phyloP scores from a whole-genome alignment of 1,140 invertebrate species.

The Drosophila nannoptera region DNA sequence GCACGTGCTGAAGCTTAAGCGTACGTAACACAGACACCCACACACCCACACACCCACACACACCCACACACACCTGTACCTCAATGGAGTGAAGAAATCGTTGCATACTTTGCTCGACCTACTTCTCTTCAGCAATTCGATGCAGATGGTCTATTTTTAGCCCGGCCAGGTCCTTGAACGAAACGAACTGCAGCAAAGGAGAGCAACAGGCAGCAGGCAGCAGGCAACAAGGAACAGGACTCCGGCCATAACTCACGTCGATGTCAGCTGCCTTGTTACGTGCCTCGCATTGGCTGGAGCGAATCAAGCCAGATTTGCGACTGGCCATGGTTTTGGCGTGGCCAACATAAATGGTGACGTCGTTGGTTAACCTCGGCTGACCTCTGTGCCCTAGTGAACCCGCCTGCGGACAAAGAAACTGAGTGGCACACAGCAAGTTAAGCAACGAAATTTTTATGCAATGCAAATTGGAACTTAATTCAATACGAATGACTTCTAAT shows the following conservation, averaged over 20 bases:
- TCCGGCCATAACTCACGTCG: conserved; percentile 6
- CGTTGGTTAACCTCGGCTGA: conserved; percentile 5
- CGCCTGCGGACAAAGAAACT: no score
- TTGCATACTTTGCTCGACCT: conserved; percentile 50
- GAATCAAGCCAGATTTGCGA: conserved; percentile 14
- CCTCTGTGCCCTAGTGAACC: conserved; percentile 29
- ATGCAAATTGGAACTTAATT: no score
- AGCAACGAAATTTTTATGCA: no score
- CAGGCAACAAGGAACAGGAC: background rate
- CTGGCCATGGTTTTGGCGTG: background rate
- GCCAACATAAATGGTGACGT: background rate
- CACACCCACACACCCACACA: background rate
- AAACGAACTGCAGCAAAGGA: background rate
- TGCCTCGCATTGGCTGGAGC: conserved; percentile 7
- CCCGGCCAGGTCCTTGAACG: background rate
- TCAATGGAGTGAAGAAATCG: background rate
- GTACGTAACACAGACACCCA: background rate
- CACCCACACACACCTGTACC: background rate
- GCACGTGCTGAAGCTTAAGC: conserved; percentile 41
- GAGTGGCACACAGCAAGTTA: no score
- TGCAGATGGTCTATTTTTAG: conserved; percentile 7
- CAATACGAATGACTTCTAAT: no score
- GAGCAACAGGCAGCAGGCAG: background rate
- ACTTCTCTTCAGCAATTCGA: conserved; percentile 11
- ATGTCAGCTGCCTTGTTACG: conserved; percentile 7